Conservation (phyloP, 2,888 invertebrate genomes). For the Leucozona laternaria region DNA sequence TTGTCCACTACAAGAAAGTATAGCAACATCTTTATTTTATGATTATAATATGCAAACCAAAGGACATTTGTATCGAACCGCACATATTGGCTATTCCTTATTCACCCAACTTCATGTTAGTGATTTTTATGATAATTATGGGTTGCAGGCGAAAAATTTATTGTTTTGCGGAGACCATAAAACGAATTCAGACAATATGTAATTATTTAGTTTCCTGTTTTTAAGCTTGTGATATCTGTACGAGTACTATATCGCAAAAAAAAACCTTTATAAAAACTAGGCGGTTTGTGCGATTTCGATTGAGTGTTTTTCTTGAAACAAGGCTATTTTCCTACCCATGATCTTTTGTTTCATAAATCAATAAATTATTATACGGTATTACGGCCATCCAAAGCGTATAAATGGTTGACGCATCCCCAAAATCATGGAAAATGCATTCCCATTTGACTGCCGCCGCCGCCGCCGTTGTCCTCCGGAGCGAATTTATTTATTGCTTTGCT, state of each 20-base stretch:
- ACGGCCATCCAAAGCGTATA: conserved; percentile 9
- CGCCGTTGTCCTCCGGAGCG: conserved; percentile 45
- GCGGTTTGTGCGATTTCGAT: background rate
- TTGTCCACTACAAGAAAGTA: conserved; percentile 50
- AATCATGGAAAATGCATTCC: conserved; percentile 43
- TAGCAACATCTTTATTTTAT: conserved; percentile 82
- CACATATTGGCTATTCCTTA: conserved; percentile 58
- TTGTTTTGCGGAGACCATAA: conserved; percentile 38
- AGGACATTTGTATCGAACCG: conserved; percentile 73
- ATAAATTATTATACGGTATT: conserved; percentile 32
- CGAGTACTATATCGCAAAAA: background rate
- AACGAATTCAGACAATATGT: conserved; percentile 2
- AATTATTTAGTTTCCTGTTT: conserved; percentile 30
- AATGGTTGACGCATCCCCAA: conserved; percentile 27
- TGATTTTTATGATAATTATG: conserved; percentile 73
- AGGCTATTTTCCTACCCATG: conserved; percentile 28
- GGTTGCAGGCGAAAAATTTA: conserved; percentile 46
- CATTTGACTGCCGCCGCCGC: conserved; percentile 41
- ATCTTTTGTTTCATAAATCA: conserved; percentile 59
- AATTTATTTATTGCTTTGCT: conserved; percentile 72
- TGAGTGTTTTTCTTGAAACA: conserved; percentile 14
- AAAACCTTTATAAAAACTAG: background rate
- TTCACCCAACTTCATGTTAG: conserved; percentile 53
- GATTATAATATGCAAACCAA: conserved; percentile 83
- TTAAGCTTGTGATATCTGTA: background rate